Evolutionary conservation across 2,888 invertebrate genomes (phyloP).

Genomic region (Corythucha ciliata): DNA sequence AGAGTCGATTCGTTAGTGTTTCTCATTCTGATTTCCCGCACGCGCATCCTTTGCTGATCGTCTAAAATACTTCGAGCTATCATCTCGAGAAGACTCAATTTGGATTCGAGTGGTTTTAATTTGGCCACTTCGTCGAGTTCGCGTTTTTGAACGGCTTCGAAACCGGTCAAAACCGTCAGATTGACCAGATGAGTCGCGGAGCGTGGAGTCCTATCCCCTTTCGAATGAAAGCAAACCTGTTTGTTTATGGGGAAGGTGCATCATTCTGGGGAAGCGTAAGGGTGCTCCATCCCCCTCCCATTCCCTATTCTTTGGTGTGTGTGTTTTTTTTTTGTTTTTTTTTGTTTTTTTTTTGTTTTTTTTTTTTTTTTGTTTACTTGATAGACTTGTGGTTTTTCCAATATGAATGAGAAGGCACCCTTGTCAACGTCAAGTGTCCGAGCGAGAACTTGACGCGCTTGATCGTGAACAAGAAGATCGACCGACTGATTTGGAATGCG

Average conservation of each 20-base stretch:
- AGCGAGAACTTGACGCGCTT: conserved; percentile 84
- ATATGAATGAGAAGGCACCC: conserved; percentile 94
- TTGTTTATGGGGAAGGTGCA: too few relatives aligned
- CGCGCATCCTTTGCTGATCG: conserved; percentile 16
- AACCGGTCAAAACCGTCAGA: background rate
- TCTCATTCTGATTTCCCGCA: conserved; percentile 9
- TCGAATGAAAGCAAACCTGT: too few relatives aligned
- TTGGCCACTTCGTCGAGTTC: conserved; percentile 19
- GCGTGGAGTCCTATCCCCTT: background rate
- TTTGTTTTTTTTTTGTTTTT: too few relatives aligned
- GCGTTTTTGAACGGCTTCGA: background rate
- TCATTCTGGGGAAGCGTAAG: too few relatives aligned
- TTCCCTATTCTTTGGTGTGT: too few relatives aligned
- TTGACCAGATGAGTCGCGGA: too few relatives aligned
- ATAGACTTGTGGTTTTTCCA: too few relatives aligned
- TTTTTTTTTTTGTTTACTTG: too few relatives aligned
- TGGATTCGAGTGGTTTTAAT: conserved; percentile 21
- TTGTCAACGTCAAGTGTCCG: conserved; percentile 79
- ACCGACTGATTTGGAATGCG: conserved; percentile 78
- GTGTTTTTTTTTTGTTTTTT: too few relatives aligned
- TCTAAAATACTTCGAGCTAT: conserved; percentile 16
- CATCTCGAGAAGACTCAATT: conserved; percentile 15
- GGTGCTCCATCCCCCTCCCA: too few relatives aligned
- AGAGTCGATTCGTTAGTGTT: conserved; percentile 24
- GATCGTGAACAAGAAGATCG: conserved; percentile 78